Conservation (phyloP, 2,797 vertebrate species). For the Pseudomugil gertrudae region DNA sequence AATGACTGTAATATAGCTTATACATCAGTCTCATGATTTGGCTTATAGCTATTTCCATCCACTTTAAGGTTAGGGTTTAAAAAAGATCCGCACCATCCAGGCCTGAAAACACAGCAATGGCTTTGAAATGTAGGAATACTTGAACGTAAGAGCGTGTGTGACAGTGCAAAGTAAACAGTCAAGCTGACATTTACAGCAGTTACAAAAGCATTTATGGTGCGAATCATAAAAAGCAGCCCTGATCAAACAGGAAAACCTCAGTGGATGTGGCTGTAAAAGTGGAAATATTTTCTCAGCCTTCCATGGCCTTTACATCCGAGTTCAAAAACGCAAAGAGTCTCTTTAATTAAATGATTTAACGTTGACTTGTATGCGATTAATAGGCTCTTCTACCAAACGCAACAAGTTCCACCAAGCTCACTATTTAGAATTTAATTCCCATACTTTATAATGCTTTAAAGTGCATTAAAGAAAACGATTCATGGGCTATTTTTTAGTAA, state of each 20-base stretch:
- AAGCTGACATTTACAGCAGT: constrained; percentile 65
- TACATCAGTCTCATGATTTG: background rate
- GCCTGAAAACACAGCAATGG: background rate
- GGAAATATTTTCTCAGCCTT: constrained; percentile 62
- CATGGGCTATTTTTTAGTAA: background rate
- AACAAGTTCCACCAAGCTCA: constrained; percentile 66
- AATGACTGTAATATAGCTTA: background rate
- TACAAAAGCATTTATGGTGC: constrained; percentile 64
- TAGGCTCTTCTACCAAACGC: no score
- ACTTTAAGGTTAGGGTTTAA: background rate
- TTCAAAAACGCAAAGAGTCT: no score
- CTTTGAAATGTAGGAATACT: constrained; percentile 18
- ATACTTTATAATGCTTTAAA: constrained; percentile 17
- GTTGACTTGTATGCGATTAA: no score
- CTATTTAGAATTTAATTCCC: constrained; percentile 8
- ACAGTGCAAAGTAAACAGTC: constrained; percentile 53
- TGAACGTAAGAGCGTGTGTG: constrained; percentile 41
- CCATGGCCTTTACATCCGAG: constrained; percentile 54
- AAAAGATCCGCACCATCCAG: background rate
- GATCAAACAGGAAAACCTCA: constrained; percentile 63
- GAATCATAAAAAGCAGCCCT: constrained; percentile 60
- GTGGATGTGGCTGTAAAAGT: constrained; percentile 59
- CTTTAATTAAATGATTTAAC: constrained; percentile 69
- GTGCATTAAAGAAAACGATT: background rate
- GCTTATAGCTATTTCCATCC: background rate